phyloP scores from a whole-genome alignment of 2,113 vertebrate genomes.

The Ammodytes dubius region DNA sequence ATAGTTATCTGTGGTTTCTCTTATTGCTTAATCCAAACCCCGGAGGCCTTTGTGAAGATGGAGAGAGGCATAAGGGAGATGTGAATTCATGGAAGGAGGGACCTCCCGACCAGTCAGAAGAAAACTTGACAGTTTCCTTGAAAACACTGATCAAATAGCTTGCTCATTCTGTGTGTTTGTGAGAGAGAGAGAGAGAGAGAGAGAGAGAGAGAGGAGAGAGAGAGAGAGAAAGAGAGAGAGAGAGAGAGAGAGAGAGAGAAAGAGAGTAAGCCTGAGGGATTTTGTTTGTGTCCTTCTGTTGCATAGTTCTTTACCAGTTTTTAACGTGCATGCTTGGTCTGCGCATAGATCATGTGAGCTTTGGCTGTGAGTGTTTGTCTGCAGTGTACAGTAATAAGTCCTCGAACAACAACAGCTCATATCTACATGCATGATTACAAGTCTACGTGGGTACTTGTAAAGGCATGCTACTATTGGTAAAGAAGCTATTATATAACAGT shows the following conservation, averaged over 20 bases:
- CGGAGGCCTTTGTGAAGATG: not conserved
- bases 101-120: not conserved
- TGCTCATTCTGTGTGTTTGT: not conserved
- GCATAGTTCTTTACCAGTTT: not conserved
- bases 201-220: too few relatives aligned
- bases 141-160: constrained; percentile 16
- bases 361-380: constrained; percentile 10
- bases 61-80: not conserved
- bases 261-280: not conserved
- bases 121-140: not conserved
- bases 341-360: not conserved
- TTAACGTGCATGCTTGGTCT: not conserved
- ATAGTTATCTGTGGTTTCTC: too few relatives aligned
- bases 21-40: too few relatives aligned
- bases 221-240: not conserved
- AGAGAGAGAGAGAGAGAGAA: too few relatives aligned
- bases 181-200: not conserved
- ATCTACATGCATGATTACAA: constrained; percentile 32
- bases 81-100: not conserved
- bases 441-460: constrained; percentile 35
- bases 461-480: constrained; percentile 30
- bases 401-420: constrained; percentile 38
- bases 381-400: not conserved
- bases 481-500: constrained; percentile 50
- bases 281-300: not conserved